Percentiles rank a stretch among this genome's conserved stretches.
Evolutionary conservation across 2,888 invertebrate genomes (phyloP).

Genomic region (Napeogenes inachia): DNA sequence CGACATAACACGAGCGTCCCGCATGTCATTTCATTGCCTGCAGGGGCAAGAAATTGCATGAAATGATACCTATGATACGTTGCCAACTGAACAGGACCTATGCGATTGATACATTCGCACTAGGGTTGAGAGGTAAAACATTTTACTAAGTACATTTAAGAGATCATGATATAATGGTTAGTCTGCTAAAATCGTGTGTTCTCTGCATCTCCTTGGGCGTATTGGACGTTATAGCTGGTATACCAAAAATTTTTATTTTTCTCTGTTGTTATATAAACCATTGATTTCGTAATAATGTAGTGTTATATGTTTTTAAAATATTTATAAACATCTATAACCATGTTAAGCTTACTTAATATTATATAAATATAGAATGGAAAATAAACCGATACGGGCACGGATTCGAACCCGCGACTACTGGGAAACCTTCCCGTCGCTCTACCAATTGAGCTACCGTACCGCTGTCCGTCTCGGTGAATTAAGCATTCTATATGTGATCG

Average conservation of each 20-base stretch:
- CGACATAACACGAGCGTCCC: constrained; percentile 59
- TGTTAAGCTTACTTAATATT: no score
- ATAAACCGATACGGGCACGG: no score
- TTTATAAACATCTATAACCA: no score
- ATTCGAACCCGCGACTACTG: no score
- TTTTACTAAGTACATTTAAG: not conserved
- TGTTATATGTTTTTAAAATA: no score
- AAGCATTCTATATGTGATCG: no score
- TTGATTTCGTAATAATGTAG: constrained; percentile 33
- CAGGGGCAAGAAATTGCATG: constrained; percentile 71
- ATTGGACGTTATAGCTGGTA: constrained; percentile 70
- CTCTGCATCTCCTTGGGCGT: constrained; percentile 59
- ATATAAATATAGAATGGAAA: no score
- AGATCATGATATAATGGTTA: constrained; percentile 44
- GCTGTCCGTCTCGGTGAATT: no score
- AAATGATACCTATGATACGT: constrained; percentile 53
- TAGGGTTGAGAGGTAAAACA: not conserved
- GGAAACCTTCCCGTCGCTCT: no score
- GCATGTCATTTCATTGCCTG: constrained; percentile 66
- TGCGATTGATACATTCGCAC: constrained; percentile 17
- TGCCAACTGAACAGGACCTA: constrained; percentile 42
- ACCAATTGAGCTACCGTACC: no score
- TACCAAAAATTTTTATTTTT: constrained; percentile 68
- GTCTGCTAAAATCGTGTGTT: constrained; percentile 42
- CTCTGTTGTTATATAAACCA: constrained; percentile 39